Conservation (phyloP, 2,888 invertebrate genomes). For the Monopis laevigella region DNA sequence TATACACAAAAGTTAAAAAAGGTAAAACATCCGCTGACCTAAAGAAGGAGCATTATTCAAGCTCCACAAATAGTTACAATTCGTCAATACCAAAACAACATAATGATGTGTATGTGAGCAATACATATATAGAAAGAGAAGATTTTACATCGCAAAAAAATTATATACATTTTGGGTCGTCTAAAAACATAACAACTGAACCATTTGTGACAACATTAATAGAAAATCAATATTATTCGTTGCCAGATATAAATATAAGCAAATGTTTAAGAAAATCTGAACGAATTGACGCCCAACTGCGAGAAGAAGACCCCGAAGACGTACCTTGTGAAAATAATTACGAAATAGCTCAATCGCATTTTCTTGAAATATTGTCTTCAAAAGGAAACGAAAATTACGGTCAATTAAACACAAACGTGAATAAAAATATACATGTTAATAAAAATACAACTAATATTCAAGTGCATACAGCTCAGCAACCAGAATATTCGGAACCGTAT, state of each 20-base stretch:
- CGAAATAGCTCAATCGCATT: slow-evolving; percentile 53
- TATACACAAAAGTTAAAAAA: slow-evolving; percentile 56
- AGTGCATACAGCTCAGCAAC: slow-evolving; percentile 23
- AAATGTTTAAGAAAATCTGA: slow-evolving; percentile 76
- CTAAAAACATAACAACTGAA: slow-evolving; percentile 58
- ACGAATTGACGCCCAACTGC: slow-evolving; percentile 74
- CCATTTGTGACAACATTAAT: slow-evolving; percentile 61
- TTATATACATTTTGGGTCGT: slow-evolving; percentile 37
- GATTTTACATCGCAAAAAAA: slow-evolving; percentile 43
- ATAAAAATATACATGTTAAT: slow-evolving; percentile 23
- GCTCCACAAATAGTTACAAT: background rate
- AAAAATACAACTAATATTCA: slow-evolving; percentile 24
- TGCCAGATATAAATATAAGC: slow-evolving; percentile 76
- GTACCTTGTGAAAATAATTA: slow-evolving; percentile 52
- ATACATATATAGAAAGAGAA: slow-evolving; percentile 49
- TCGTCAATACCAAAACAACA: slow-evolving; percentile 25
- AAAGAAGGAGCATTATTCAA: slow-evolving; percentile 38
- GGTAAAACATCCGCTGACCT: slow-evolving; percentile 66
- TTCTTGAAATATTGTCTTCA: slow-evolving; percentile 43
- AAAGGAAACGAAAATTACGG: slow-evolving; percentile 47
- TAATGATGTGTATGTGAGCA: slow-evolving; percentile 48
- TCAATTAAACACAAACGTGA: slow-evolving; percentile 39
- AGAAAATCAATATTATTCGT: slow-evolving; percentile 76
- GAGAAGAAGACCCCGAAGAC: slow-evolving; percentile 60
- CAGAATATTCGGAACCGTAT: slow-evolving; percentile 42